Evolutionary conservation across 2,888 invertebrate species (phyloP).

Genomic region (Macrophya annulata): DNA sequence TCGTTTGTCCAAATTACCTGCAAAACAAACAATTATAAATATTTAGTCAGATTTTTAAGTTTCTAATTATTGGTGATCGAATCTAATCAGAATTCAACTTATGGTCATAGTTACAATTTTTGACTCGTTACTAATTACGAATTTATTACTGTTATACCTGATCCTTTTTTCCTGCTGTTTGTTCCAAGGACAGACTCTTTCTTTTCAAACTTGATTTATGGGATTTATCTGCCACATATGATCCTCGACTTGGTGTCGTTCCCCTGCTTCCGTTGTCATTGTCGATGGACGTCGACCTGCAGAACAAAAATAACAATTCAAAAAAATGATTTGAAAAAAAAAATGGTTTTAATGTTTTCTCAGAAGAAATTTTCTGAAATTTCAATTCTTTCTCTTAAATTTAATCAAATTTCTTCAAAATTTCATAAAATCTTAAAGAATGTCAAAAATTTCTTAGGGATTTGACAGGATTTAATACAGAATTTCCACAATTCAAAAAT

Average conservation of each 20-base stretch:
- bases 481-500: background rate
- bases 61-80: background rate
- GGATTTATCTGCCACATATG: conserved; percentile 71
- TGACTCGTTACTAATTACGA: background rate
- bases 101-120: background rate
- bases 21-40: conserved; percentile 52
- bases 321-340: conserved; percentile 3
- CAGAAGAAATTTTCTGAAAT: background rate
- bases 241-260: conserved; percentile 73
- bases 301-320: background rate
- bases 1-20: conserved; percentile 92
- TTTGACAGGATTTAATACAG: background rate
- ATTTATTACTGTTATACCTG: conserved; percentile 67
- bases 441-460: background rate
- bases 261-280: conserved; percentile 79
- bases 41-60: background rate
- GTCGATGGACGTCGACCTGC: conserved; percentile 85
- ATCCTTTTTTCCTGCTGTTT: conserved; percentile 81
- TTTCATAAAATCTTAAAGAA: background rate
- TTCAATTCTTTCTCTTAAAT: background rate
- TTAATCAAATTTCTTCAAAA: background rate
- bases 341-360: background rate
- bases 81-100: background rate
- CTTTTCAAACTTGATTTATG: conserved; percentile 83
- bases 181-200: conserved; percentile 88